Conservation (phyloP, 2,797 vertebrate species). For the Ispidina lecontei region DNA sequence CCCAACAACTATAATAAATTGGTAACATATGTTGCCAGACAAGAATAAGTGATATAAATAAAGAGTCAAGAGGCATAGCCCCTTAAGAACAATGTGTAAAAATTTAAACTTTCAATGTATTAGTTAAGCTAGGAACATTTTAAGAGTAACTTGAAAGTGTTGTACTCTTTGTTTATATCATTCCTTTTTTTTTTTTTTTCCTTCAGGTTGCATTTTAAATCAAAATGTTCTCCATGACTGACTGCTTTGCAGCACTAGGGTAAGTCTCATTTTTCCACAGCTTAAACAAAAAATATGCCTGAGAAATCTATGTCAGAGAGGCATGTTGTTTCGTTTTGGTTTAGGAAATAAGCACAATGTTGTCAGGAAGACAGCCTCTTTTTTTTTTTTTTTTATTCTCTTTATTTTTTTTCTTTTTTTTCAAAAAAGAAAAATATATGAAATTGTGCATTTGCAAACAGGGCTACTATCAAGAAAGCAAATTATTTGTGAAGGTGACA, state of each 20-base stretch:
- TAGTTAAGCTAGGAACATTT: slow-evolving; percentile 72
- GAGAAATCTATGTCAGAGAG: slow-evolving; percentile 65
- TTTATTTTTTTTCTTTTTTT: neutral
- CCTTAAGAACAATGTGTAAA: slow-evolving; percentile 76
- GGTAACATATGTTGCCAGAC: slow-evolving; percentile 79
- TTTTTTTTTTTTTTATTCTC: neutral
- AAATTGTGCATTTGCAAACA: slow-evolving; percentile 59
- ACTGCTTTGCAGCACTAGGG: slow-evolving; percentile 77
- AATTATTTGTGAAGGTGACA: slow-evolving; percentile 60
- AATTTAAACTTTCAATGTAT: slow-evolving; percentile 75
- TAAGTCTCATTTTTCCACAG: slow-evolving; percentile 77
- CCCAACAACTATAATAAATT: slow-evolving; percentile 73
- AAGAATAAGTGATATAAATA: slow-evolving; percentile 78
- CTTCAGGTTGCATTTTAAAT: slow-evolving; percentile 79
- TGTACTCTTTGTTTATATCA: slow-evolving; percentile 72
- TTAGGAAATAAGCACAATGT: slow-evolving; percentile 59
- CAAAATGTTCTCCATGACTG: slow-evolving; percentile 77
- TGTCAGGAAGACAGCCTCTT: slow-evolving; percentile 7
- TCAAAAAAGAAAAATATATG: neutral
- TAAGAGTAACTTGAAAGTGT: slow-evolving; percentile 72
- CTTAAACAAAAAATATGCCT: slow-evolving; percentile 71
- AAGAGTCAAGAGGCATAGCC: slow-evolving; percentile 73
- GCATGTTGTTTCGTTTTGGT: slow-evolving; percentile 53
- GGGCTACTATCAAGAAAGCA: slow-evolving; percentile 44
- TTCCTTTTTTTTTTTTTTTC: slow-evolving; percentile 33